These are phyloP conservation scores for Drosophila quinaria DNA, from an alignment of 2,888 invertebrate species.

Conservation along the genomic window DNA sequence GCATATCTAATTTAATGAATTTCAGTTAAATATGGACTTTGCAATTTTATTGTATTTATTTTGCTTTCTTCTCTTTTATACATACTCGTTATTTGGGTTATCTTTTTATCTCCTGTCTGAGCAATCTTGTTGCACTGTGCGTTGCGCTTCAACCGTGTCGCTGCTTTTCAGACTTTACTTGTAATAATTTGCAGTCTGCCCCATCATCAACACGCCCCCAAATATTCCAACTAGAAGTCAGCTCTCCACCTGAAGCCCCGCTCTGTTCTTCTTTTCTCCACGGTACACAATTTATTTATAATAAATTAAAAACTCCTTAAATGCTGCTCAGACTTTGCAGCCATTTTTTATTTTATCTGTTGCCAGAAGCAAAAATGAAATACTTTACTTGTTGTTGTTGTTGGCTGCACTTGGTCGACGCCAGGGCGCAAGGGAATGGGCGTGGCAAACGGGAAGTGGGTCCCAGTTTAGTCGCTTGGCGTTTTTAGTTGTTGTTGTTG, in stretches of 20 bases:
- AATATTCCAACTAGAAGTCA: slow-evolving; percentile 47
- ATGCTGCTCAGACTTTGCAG: slow-evolving; percentile 68
- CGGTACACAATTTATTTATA: slow-evolving; percentile 75
- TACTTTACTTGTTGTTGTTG: slow-evolving; percentile 33
- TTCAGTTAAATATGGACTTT: no score
- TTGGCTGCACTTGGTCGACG: slow-evolving; percentile 29
- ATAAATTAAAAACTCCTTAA: slow-evolving; percentile 85
- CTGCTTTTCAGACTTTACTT: slow-evolving; percentile 39
- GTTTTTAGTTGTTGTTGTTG: slow-evolving; percentile 48
- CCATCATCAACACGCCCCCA: slow-evolving; percentile 76
- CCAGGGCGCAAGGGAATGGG: slow-evolving; percentile 51
- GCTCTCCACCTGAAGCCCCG: slow-evolving; percentile 14
- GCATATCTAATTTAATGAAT: not conserved
- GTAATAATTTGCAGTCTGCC: slow-evolving; percentile 74
- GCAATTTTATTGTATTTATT: no score
- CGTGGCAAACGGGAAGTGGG: slow-evolving; percentile 50
- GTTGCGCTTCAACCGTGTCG: slow-evolving; percentile 18
- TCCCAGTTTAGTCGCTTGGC: slow-evolving; percentile 66
- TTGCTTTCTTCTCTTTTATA: no score
- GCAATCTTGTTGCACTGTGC: slow-evolving; percentile 38
- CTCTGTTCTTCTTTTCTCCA: slow-evolving; percentile 19
- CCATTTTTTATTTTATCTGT: slow-evolving; percentile 68
- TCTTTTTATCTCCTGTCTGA: slow-evolving; percentile 5
- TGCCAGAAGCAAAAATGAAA: slow-evolving; percentile 54
- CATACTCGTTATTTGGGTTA: not conserved